A percentile compares a stretch with the other conserved stretches of the same genome.
Evolutionary conservation across 2,888 invertebrate genomes (phyloP).

Genomic region (Leucophenga maculata): DNA sequence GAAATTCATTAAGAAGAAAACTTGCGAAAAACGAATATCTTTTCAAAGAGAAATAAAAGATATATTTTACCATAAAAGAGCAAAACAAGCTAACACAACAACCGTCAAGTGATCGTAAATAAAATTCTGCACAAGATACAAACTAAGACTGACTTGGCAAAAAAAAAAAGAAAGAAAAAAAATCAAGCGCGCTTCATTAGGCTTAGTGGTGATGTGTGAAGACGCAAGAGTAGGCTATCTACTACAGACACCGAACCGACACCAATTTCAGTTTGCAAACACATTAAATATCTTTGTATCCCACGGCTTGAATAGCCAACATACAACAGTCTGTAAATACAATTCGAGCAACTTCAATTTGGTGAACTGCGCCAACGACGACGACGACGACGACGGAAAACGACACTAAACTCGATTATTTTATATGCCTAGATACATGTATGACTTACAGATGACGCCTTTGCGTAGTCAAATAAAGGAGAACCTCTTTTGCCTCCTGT

Average conservation of each 20-base stretch:
- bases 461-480: too few relatives aligned
- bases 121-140: slow-evolving; percentile 12
- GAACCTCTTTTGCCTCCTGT: not conserved
- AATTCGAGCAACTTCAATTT: too few relatives aligned
- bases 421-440: not conserved
- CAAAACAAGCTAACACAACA: slow-evolving; percentile 2
- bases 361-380: not conserved
- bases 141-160: not conserved
- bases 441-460: too few relatives aligned
- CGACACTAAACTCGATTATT: slow-evolving; percentile 17
- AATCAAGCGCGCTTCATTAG: slow-evolving; percentile 22
- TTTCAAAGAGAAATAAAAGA: not conserved
- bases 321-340: not conserved
- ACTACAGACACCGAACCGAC: too few relatives aligned
- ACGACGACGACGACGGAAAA: not conserved
- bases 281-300: not conserved
- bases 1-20: slow-evolving; percentile 10
- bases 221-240: too few relatives aligned
- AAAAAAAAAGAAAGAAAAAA: too few relatives aligned
- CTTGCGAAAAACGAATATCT: not conserved
- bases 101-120: slow-evolving; percentile 13
- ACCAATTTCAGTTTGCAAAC: too few relatives aligned
- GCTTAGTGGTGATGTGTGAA: not conserved
- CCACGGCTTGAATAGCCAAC: not conserved
- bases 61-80: slow-evolving; percentile 2